Evolutionary conservation across 1,140 invertebrate genomes (phyloP).

Genomic region (Eumaeus atala): DNA sequence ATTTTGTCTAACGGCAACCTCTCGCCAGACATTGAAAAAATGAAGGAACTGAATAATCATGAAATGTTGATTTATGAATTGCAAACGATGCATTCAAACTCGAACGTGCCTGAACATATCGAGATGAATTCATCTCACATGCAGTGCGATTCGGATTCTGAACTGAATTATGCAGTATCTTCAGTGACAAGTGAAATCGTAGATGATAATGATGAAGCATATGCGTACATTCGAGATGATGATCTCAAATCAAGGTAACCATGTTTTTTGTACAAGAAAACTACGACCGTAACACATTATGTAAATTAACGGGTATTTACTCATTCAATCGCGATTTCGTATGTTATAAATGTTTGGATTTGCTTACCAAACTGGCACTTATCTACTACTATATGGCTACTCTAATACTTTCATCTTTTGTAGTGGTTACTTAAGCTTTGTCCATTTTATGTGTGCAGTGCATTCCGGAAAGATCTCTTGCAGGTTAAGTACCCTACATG

Average conservation of each 20-base stretch:
- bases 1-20: conserved; percentile 44
- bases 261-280: conserved; percentile 5
- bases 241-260: conserved; percentile 66
- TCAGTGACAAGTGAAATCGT: conserved; percentile 50
- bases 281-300: conserved; percentile 11
- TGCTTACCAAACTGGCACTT: no score
- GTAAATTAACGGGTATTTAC: background rate
- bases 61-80: conserved; percentile 76
- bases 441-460: no score
- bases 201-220: conserved; percentile 52
- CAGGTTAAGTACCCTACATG: no score
- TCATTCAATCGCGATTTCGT: background rate
- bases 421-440: no score
- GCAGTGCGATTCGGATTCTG: conserved; percentile 53
- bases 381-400: no score
- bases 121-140: conserved; percentile 34
- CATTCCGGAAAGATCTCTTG: no score
- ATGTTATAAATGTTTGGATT: background rate
- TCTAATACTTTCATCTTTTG: no score
- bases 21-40: conserved; percentile 51
- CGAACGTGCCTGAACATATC: conserved; percentile 52
- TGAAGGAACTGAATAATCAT: conserved; percentile 76
- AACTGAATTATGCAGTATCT: conserved; percentile 53
- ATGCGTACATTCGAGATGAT: conserved; percentile 60
- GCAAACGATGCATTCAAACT: conserved; percentile 72